Conservation (phyloP, 2,113 vertebrate species). For the Tretioscincus oriximinensis region DNA sequence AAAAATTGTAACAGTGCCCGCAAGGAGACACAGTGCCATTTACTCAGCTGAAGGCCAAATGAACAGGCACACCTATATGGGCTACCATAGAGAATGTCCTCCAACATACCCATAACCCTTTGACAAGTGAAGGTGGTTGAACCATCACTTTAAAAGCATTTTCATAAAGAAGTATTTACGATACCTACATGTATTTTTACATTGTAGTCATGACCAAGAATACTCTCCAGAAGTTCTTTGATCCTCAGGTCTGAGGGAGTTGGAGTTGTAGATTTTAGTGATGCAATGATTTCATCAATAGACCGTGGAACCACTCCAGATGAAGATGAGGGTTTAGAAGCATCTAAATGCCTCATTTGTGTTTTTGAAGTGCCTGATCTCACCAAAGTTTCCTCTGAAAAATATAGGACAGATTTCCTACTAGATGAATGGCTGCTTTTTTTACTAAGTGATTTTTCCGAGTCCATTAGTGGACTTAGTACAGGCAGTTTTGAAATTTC, state of each 20-base stretch:
- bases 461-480: constrained; percentile 28
- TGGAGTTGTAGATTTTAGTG: constrained; percentile 65
- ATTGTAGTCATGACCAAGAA: constrained; percentile 72
- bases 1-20: too few relatives aligned
- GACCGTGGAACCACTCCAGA: constrained; percentile 51
- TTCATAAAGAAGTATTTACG: background rate
- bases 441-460: constrained; percentile 32
- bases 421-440: constrained; percentile 21
- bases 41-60: too few relatives aligned
- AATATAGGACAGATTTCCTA: constrained; percentile 61
- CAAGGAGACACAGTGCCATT: too few relatives aligned
- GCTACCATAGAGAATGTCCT: background rate
- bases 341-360: constrained; percentile 22
- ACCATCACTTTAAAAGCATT: too few relatives aligned
- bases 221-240: constrained; percentile 70
- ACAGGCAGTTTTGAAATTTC: constrained; percentile 13
- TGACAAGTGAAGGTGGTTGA: too few relatives aligned
- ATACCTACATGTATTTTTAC: constrained; percentile 70
- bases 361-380: constrained; percentile 32
- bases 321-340: constrained; percentile 6
- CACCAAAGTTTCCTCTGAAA: constrained; percentile 31
- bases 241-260: constrained; percentile 66
- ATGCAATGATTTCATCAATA: constrained; percentile 75
- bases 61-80: too few relatives aligned
- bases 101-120: background rate